phyloP scores from a whole-genome alignment of 2,888 invertebrate species.

The Tetanocera ferruginea region DNA sequence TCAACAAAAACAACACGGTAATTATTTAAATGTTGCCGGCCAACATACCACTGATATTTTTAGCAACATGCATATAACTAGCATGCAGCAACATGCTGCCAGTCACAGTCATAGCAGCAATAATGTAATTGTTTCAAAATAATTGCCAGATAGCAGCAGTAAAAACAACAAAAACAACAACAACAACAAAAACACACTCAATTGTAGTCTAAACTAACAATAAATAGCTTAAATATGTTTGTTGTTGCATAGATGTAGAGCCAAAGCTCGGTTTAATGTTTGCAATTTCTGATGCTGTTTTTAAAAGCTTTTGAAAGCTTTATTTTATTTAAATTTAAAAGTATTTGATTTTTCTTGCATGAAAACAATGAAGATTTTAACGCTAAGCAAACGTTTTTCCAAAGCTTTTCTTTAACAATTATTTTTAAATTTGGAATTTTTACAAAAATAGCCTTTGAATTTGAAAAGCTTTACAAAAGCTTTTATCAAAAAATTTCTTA shows the following conservation, averaged over 20 bases:
- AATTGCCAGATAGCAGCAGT: conserved; percentile 34
- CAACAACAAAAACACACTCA: conserved; percentile 20
- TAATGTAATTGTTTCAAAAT: conserved; percentile 55
- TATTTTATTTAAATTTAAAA: no score
- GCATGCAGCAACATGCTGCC: conserved; percentile 24
- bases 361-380: no score
- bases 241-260: background rate
- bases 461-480: no score
- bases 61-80: conserved; percentile 29
- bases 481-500: no score
- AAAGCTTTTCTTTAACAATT: background rate
- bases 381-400: no score
- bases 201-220: background rate
- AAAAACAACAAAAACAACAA: conserved; percentile 25
- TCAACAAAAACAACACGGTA: conserved; percentile 39
- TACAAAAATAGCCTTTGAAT: background rate
- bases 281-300: background rate
- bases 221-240: background rate
- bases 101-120: conserved; percentile 46
- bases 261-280: background rate
- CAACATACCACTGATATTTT: conserved; percentile 30
- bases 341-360: no score
- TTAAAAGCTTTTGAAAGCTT: background rate
- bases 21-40: conserved; percentile 36
- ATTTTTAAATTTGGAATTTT: background rate